Base-by-base conservation (phyloP, 1,140 invertebrate genomes). In the Muscidifurax raptorellus region DNA sequence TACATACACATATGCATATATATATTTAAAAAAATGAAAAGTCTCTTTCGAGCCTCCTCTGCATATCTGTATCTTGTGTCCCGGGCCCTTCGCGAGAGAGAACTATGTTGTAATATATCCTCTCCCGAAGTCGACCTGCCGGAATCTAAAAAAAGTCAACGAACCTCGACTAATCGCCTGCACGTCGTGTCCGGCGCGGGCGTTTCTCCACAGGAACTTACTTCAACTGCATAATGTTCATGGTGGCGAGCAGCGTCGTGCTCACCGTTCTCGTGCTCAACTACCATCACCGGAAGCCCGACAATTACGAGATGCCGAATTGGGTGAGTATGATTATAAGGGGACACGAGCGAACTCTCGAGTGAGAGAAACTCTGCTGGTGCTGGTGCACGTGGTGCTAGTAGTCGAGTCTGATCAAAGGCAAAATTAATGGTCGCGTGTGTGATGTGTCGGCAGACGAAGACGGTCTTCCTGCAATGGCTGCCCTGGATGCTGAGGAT, bases 191-290 rank as follows among this genome's bases (percentile, higher is more conserved):
- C 66, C 66, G 66, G 27, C 22, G 12, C 9, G 30, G 30, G 32
- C 28, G 12, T 10, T 44, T 36, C 72, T 85, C 40, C 40, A 87
- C 95, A 99, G 98, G 98, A 90, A 99, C 99, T 87, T 99, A 99
- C 94, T 99, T 99, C 95, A 99, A 99, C 93, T 99, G 98, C 94
- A 99, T 99, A 93, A 99, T 99, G 99, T 98, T 99, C 93, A 99
- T 99, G 98, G 98, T 99, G 93, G 98, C 98, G 66, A 98, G 98
- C 85, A 99, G 98, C 86, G 98, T 99, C 89, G 97, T 99, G 85
- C 96, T 99, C 89, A 99, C 99, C 30, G 98, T 99, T 82, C 96
- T 99, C 88, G 98, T 99, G 85, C 95, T 99, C 86, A 99, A 99
- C 94, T 99, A 99, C 93, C 99, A 99, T 94, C 98, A 99, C 94